These are phyloP conservation scores for Cephus spinipes DNA, from an alignment of 2,888 invertebrate genomes.

Conservation along the genomic window DNA sequence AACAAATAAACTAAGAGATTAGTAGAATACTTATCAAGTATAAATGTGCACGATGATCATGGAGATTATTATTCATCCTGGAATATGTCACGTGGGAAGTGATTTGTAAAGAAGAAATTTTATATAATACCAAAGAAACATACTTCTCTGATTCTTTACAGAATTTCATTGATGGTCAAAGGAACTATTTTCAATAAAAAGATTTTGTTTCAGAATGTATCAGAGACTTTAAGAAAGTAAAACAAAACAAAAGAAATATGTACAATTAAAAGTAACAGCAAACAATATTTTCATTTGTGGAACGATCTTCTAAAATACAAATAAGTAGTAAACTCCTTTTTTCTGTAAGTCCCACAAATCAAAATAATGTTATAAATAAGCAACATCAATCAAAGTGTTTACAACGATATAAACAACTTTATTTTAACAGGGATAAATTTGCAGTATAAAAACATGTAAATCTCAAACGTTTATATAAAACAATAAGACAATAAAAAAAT, in stretches of 20 bases:
- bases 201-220: background rate
- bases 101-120: background rate
- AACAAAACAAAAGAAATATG: background rate
- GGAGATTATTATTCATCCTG: background rate
- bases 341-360: slow-evolving; percentile 23
- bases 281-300: background rate
- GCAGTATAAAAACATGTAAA: slow-evolving; percentile 34
- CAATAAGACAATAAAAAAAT: slow-evolving; percentile 1
- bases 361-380: slow-evolving; percentile 38
- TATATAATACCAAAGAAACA: background rate
- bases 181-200: background rate
- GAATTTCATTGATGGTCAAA: background rate
- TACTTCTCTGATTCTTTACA: background rate
- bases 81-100: background rate
- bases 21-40: background rate
- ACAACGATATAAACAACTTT: slow-evolving; percentile 40
- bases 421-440: slow-evolving; percentile 39
- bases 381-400: slow-evolving; percentile 38
- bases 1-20: slow-evolving; percentile 25
- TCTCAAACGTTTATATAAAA: slow-evolving; percentile 16
- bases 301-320: background rate
- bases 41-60: background rate
- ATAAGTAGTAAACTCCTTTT: background rate
- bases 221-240: background rate
- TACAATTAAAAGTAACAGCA: background rate